A percentile compares a stretch with the other conserved stretches of the same genome.
Conservation (phyloP, 2,888 invertebrate genomes). For the Spodoptera littoralis region DNA sequence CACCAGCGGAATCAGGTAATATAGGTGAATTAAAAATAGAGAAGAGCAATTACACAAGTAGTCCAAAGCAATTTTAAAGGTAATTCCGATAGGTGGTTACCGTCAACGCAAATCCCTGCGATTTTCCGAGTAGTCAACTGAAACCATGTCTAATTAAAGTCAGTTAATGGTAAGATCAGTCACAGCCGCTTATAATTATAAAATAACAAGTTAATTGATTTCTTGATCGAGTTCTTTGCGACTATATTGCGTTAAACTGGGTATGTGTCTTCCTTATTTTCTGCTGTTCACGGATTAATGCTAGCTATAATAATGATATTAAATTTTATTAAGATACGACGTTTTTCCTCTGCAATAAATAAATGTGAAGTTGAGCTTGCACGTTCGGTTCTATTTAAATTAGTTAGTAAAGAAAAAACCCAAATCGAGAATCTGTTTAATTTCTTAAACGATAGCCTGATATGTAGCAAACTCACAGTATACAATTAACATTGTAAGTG, state of each 20-base stretch:
- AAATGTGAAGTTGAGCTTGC: too few species aligned
- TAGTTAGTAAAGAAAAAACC: too few species aligned
- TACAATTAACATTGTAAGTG: not conserved
- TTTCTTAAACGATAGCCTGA: not conserved
- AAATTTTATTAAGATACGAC: too few species aligned
- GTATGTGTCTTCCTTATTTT: constrained; percentile 1
- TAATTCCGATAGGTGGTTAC: constrained; percentile 24
- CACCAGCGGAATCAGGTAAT: not conserved
- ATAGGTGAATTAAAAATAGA: not conserved
- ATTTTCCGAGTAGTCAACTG: constrained; percentile 41
- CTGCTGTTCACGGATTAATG: constrained; percentile 2
- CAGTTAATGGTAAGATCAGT: constrained; percentile 43
- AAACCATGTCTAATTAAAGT: constrained; percentile 49
- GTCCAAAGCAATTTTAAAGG: constrained; percentile 3
- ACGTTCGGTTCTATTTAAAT: too few species aligned
- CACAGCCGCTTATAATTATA: constrained; percentile 40
- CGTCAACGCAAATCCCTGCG: constrained; percentile 38
- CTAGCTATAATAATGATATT: too few species aligned
- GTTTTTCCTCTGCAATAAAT: too few species aligned
- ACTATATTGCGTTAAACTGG: constrained; percentile 6
- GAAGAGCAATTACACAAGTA: not conserved
- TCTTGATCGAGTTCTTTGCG: constrained; percentile 34
- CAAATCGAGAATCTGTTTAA: too few species aligned
- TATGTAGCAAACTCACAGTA: constrained; percentile 13
- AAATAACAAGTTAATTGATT: constrained; percentile 45